phyloP scores from a whole-genome alignment of 2,113 vertebrate species.

The Poicephalus meyeri region DNA sequence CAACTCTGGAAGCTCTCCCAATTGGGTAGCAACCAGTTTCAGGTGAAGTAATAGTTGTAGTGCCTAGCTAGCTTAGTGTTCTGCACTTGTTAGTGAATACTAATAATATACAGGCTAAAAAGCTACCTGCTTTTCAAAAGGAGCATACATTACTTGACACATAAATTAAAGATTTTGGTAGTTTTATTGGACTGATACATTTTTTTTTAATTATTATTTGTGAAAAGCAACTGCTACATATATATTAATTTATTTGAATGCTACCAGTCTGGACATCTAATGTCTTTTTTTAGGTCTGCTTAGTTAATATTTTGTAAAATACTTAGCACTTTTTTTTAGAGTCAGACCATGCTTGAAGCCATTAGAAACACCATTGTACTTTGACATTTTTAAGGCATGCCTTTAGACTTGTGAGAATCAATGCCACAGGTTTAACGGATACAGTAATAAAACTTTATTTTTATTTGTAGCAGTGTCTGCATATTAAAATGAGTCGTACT shows the following conservation, averaged over 20 bases:
- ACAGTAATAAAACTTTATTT: not conserved
- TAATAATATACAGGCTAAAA: not conserved
- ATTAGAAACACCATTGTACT: not conserved
- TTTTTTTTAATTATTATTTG: not conserved
- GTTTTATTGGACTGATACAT: not conserved
- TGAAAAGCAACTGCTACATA: not conserved
- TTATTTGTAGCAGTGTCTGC: not conserved
- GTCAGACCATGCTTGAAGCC: not conserved
- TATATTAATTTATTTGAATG: not conserved
- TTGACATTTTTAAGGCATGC: not conserved
- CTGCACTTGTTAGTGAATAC: not conserved
- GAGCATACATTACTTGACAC: rapidly evolving
- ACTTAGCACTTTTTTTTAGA: not conserved
- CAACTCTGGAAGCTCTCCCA: conserved; percentile 56
- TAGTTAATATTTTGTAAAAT: not conserved
- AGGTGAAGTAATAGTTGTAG: conserved; percentile 66
- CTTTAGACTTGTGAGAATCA: not conserved
- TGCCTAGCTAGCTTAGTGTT: not conserved
- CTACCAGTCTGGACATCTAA: not conserved
- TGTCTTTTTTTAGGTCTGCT: not conserved
- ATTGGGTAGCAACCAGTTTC: conserved; percentile 72
- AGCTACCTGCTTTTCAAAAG: not conserved
- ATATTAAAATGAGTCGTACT: not conserved
- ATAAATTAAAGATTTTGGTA: not conserved
- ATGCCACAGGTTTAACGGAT: not conserved